Conservation (phyloP, 2,113 vertebrate genomes). For the Morone chrysops region DNA sequence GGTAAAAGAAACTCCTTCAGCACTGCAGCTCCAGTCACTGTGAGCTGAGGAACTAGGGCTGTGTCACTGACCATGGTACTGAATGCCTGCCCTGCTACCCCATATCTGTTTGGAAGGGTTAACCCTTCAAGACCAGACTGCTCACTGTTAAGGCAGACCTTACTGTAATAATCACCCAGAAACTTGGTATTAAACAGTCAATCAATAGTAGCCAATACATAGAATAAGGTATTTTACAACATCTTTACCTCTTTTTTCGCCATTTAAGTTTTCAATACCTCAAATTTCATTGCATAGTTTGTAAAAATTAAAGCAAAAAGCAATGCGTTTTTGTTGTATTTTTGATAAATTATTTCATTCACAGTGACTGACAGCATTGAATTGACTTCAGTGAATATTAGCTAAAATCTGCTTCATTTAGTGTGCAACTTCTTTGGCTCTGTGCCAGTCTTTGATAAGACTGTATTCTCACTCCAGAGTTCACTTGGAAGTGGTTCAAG, state of each 20-base stretch:
- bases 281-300: neutral
- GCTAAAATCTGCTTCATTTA: neutral
- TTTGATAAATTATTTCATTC: neutral
- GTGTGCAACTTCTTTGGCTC: neutral
- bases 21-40: neutral
- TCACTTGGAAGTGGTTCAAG: constrained; percentile 26
- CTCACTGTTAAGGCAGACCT: neutral
- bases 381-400: neutral
- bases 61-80: constrained; percentile 68
- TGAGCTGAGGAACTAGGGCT: constrained; percentile 12
- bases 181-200: neutral
- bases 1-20: constrained; percentile 4
- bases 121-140: neutral
- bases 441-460: constrained; percentile 31
- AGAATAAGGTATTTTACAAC: neutral
- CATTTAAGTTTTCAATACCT: neutral
- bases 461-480: neutral
- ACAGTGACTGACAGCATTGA: neutral
- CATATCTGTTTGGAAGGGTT: neutral
- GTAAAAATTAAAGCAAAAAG: neutral
- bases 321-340: neutral
- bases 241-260: too few species aligned
- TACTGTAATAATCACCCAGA: neutral
- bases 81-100: constrained; percentile 21
- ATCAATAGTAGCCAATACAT: neutral